phyloP scores from a whole-genome alignment of 1,140 invertebrate species.

The Pygmarrhopalites habei region DNA sequence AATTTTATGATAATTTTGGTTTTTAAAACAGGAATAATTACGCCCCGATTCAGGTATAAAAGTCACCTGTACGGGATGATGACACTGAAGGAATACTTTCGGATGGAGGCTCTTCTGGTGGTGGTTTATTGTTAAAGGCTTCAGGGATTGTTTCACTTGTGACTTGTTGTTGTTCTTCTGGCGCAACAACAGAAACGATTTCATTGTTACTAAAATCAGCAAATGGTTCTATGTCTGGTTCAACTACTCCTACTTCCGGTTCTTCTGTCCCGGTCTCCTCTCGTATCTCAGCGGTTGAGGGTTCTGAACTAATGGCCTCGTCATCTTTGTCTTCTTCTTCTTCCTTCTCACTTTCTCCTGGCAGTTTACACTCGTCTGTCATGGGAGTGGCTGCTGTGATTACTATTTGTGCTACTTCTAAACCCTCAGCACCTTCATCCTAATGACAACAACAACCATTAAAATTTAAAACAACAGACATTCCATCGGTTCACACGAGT shows the following conservation, averaged over 20 bases:
- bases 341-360: constrained; percentile 29
- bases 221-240: constrained; percentile 32
- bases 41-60: too few relatives aligned
- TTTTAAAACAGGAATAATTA: too few relatives aligned
- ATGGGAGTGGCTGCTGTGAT: constrained; percentile 82
- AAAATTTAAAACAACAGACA: constrained; percentile 2
- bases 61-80: too few relatives aligned
- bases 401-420: constrained; percentile 48
- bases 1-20: too few relatives aligned
- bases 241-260: constrained; percentile 33
- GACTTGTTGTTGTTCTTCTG: constrained; percentile 5
- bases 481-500: too few relatives aligned
- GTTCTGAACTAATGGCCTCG: constrained; percentile 26
- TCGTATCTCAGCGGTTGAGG: constrained; percentile 30
- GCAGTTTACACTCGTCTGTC: constrained; percentile 64
- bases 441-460: constrained; percentile 37
- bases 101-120: constrained; percentile 37
- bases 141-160: neutral
- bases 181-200: neutral
- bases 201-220: constrained; percentile 20
- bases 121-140: constrained; percentile 3
- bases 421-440: constrained; percentile 48
- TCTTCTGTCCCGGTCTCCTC: constrained; percentile 28
- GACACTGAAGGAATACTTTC: neutral
- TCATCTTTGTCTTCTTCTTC: constrained; percentile 41